Evolutionary conservation across 2,797 vertebrate species (phyloP), one percentile per base, ranked within the genome.

Genomic region (Paramormyrops hopkinsi): DNA sequence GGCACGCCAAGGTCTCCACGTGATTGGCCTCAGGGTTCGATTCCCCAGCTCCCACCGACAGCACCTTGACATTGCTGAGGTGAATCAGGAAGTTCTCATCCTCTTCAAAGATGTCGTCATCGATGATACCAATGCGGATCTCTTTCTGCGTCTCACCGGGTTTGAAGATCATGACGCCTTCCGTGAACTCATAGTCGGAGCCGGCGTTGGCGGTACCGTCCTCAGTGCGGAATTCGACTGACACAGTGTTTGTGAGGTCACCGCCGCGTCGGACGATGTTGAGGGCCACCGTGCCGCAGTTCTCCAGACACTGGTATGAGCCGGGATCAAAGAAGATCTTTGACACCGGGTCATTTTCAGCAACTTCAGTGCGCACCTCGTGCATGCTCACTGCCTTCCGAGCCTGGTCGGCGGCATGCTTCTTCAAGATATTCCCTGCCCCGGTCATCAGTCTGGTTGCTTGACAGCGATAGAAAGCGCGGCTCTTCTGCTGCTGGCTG

Each of bases 61-160:
- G 65, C 17, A 97, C 96, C 0, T 93, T 96, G 83, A 97, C 94
- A 0, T 97, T 97, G 94, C 96, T 98, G 83, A 99, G 97, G 90
- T 99, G 98, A 84, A 99, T 97, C 88, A 97, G 94, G 93, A 99
- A 99, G 90, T 98, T 97, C 91, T 99, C 98, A 0, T 99, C 98
- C 89, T 99, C 98, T 93, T 99, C 98, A 90, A 99, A 99, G 89
- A 99, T 98, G 83, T 99, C 98, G 0, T 99, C 98, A 0, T 99
- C 98, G 0, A 99, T 98, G 69, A 99, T 98, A 87, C 97, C 96
- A 0, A 99, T 95, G 2, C 94, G 94, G 92, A 99, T 97, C 90
- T 99, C 97, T 92, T 98, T 98, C 88, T 98, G 97, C 0, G 95
- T 98, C 93, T 99, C 98, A 0, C 97, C 97, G 0, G 98, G 97